These are phyloP conservation scores for Phalanger gymnotis DNA, from an alignment of 2,797 vertebrate genomes.

Conservation along the genomic window DNA sequence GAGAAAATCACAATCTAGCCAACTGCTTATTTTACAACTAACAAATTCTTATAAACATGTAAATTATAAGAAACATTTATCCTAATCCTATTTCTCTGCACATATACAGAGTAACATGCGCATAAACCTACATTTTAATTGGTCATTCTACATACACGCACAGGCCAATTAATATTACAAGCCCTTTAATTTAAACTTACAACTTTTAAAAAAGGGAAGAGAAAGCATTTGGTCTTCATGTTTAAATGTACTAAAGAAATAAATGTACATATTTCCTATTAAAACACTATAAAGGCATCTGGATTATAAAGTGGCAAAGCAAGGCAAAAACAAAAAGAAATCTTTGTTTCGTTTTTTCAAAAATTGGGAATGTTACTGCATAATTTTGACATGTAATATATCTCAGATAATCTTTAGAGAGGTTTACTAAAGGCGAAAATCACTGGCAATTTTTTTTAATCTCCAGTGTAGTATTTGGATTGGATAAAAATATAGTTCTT, in stretches of 20 bases:
- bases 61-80: not conserved
- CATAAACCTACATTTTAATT: not conserved
- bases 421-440: conserved; percentile 4
- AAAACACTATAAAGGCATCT: conserved; percentile 5
- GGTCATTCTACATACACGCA: not conserved
- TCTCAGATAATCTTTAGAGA: conserved; percentile 60
- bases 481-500: conserved; percentile 59
- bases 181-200: not conserved
- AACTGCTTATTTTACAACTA: not conserved
- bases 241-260: conserved; percentile 52
- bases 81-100: not conserved
- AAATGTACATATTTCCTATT: conserved; percentile 26
- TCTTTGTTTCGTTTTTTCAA: conserved; percentile 52
- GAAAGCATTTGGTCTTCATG: not conserved
- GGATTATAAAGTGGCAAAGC: conserved; percentile 14
- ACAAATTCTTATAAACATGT: not conserved
- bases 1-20: not conserved
- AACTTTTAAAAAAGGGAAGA: conserved; percentile 47
- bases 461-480: conserved; percentile 33
- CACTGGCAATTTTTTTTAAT: conserved; percentile 52
- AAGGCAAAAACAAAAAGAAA: not conserved
- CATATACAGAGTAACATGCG: not conserved
- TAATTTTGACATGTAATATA: conserved; percentile 63
- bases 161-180: conserved; percentile 26
- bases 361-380: conserved; percentile 40